A percentile compares a stretch with the other conserved stretches of the same genome.
phyloP scores from a whole-genome alignment of 1,140 invertebrate genomes.

The Lasioglossum albipes region DNA sequence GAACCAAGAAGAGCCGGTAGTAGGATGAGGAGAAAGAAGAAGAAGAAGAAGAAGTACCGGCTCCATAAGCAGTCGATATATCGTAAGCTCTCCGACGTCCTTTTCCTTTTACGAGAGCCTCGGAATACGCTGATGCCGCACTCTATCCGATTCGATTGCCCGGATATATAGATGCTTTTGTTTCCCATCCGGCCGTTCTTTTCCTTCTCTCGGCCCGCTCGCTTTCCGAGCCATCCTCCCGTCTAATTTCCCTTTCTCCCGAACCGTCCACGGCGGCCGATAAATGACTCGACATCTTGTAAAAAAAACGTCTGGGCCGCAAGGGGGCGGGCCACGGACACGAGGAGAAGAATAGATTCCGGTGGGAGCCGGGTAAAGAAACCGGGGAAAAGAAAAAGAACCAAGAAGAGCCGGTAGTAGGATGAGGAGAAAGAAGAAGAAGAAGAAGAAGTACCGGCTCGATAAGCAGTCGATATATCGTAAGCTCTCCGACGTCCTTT shows the following conservation, averaged over 20 bases:
- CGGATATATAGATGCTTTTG: conserved; percentile 52
- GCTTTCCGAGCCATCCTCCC: conserved; percentile 2
- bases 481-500: conserved; percentile 55
- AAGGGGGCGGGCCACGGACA: conserved; percentile 2
- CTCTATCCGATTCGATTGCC: conserved; percentile 68
- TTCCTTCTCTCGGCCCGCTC: background rate
- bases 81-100: conserved; percentile 61
- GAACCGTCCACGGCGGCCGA: conserved; percentile 27
- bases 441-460: conserved; percentile 51
- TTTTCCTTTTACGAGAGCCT: conserved; percentile 31
- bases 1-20: conserved; percentile 12
- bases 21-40: conserved; percentile 1
- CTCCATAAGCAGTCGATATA: conserved; percentile 73
- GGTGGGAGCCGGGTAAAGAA: background rate
- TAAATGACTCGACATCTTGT: conserved; percentile 39
- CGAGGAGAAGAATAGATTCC: conserved; percentile 33
- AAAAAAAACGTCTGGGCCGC: background rate
- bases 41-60: conserved; percentile 38
- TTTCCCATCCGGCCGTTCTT: conserved; percentile 44
- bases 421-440: conserved; percentile 4
- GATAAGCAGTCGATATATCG: conserved; percentile 74
- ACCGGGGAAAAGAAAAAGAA: conserved; percentile 15
- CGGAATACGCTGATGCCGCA: conserved; percentile 73
- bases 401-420: conserved; percentile 7
- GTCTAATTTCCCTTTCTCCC: conserved; percentile 1